These are phyloP conservation scores for Bos taurus DNA, from an alignment of 2,113 vertebrate genomes.

Conservation along the genomic window ARS-UCD2.0 NC_037344.1:30840501-30841000, in stretches of 20 bases:
- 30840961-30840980: background rate
- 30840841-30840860: background rate
- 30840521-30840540: background rate
- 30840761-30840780: background rate
- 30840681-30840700: background rate
- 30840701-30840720: background rate
- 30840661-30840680: background rate
- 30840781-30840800: background rate
- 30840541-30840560: background rate
- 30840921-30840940: background rate
- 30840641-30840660: background rate
- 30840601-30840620: background rate
- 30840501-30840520: background rate
- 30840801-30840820: background rate
- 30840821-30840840: background rate
- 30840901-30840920: background rate
- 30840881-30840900: background rate
- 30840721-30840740: fast-evolving
- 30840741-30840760: background rate
- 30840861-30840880: background rate
- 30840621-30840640: background rate
- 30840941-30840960: background rate
- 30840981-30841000: background rate
- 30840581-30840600: background rate
- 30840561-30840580: background rate